Evolutionary conservation across 2,797 vertebrate genomes (phyloP), one percentile per base, ranked within the genome.

Genomic region (Rhodeus uyekii): DNA sequence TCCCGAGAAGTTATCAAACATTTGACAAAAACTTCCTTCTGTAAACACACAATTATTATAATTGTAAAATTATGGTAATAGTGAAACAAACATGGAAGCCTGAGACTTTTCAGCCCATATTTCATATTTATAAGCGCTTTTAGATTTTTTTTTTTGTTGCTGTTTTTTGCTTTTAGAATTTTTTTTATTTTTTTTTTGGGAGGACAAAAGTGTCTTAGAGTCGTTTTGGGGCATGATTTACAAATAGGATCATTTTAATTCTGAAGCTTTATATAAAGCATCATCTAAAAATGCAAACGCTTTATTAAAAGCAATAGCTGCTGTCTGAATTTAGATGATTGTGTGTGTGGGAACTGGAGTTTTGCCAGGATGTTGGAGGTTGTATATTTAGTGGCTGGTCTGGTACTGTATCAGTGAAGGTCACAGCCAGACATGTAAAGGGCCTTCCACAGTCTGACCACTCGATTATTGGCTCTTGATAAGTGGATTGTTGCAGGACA

Each of bases 321-420:
- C n/a, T 63, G 39, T 32, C 55, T 10, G 36, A 27, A 63, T 61
- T 72, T 72, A 73, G 78, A 38, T 64, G n/a, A 16, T 22, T 50
- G 55, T 50, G 42, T 46, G 44, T 83, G 34, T 80, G 55, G 65
- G 77, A 86, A 86, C 58, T 75, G 80, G 76, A 80, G 79, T 78
- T 61, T 50, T 8, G n/a, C 48, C 24, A 44, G 48, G 78, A 73
- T 63, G 55, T 63, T 80, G 83, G 69, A 69, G 83, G 46, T 68
- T 86, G 46, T 84, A 72, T 86, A 81, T 81, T 81, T 82, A 83
- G 81, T 67, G 86, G 13, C 65, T 73, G 46, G 39, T 76, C 80
- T 82, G 69, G 76, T 81, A 76, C 83, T 55, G 80, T 84, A 84
- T 71, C 80, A 55, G 76, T 72, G 81, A 68, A 73, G 80, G 58